Percentiles rank a stretch among this genome's conserved stretches.
These are phyloP conservation scores for Danio kyathit DNA, from an alignment of 2,797 vertebrate genomes.

Conservation along the genomic window DNA sequence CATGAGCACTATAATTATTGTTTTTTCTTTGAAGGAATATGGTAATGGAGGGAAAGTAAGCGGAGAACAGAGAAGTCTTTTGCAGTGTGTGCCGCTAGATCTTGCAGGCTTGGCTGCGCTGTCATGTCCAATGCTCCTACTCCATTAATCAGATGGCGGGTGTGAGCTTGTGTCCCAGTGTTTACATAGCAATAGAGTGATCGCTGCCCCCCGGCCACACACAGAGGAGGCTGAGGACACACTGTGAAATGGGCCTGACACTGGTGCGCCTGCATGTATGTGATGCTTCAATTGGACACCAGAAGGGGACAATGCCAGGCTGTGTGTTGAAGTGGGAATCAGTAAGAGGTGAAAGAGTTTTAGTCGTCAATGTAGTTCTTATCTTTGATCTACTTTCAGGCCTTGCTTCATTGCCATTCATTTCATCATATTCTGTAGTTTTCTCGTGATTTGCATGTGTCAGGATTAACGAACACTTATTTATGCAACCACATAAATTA, in stretches of 20 bases:
- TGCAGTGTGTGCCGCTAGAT: slow-evolving; percentile 23
- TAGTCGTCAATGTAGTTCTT: neutral
- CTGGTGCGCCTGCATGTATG: slow-evolving; percentile 62
- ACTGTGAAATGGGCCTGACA: slow-evolving; percentile 85
- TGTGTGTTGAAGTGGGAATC: slow-evolving; percentile 41
- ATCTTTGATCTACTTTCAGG: neutral
- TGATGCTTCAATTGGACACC: slow-evolving; percentile 39
- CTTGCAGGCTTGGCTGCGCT: slow-evolving; percentile 42
- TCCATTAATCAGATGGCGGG: slow-evolving; percentile 76
- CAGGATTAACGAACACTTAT: neutral
- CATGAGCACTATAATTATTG: neutral
- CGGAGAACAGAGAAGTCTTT: slow-evolving; percentile 56
- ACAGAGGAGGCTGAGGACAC: slow-evolving; percentile 69
- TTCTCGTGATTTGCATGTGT: neutral
- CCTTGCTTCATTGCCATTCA: neutral
- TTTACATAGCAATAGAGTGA: slow-evolving; percentile 75
- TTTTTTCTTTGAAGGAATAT: neutral
- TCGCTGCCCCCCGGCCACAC: slow-evolving; percentile 74
- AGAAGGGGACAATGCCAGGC: slow-evolving; percentile 41
- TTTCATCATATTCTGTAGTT: neutral
- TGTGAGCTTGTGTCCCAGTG: slow-evolving; percentile 67
- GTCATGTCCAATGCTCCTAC: slow-evolving; percentile 68
- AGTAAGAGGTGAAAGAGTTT: slow-evolving; percentile 28
- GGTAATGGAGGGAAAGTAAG: slow-evolving; percentile 26
- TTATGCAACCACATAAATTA: neutral